phyloP scores from a whole-genome alignment of 2,113 vertebrate species.

The Channa maculata region DNA sequence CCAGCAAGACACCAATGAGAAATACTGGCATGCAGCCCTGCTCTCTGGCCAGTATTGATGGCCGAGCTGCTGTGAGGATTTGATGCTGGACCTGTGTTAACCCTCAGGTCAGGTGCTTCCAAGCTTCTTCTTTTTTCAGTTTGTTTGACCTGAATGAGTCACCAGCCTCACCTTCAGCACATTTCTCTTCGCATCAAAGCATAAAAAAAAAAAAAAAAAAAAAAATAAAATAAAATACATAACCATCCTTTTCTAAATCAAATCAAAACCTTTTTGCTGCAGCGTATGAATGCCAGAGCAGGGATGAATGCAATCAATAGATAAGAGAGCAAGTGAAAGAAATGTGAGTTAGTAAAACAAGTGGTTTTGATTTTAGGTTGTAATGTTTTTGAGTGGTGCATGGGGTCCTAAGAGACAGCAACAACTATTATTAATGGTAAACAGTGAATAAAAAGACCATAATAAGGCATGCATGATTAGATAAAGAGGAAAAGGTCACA shows the following conservation, averaged over 20 bases:
- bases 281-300: conserved; percentile 21
- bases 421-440: conserved; percentile 79
- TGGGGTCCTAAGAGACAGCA: conserved; percentile 58
- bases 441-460: conserved; percentile 77
- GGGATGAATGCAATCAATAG: conserved; percentile 52
- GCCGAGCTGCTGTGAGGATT: conserved; percentile 45
- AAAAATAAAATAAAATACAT: too few relatives aligned
- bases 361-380: conserved; percentile 67
- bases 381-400: conserved; percentile 66
- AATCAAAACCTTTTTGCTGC: not conserved
- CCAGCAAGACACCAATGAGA: conserved; percentile 44
- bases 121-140: conserved; percentile 10
- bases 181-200: conserved; percentile 4
- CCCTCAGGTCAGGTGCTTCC: conserved; percentile 27
- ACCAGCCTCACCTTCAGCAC: conserved; percentile 9
- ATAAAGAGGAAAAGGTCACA: conserved; percentile 81
- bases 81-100: conserved; percentile 39
- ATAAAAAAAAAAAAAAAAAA: not conserved
- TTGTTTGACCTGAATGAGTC: conserved; percentile 35
- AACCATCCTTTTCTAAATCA: not conserved
- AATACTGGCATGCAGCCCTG: conserved; percentile 32
- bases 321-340: conserved; percentile 66
- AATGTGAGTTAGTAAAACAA: conserved; percentile 74
- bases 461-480: conserved; percentile 79
- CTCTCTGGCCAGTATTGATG: conserved; percentile 40